Evolutionary conservation across 2,113 vertebrate species (phyloP).

Genomic region (Phainopepla nitens): DNA sequence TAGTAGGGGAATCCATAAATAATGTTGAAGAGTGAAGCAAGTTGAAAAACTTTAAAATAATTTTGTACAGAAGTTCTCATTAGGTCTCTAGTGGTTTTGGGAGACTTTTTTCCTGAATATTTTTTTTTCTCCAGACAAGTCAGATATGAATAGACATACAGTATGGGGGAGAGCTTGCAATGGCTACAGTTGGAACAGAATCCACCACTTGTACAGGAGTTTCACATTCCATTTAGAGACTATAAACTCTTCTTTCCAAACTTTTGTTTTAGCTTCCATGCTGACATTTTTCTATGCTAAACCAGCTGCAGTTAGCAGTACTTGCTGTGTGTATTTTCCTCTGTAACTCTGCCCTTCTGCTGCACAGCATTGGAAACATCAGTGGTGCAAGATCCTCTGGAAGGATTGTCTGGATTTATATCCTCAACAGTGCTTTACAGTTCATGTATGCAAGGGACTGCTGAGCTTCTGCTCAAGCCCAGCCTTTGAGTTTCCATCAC

Average conservation of each 20-base stretch:
- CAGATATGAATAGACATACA: background rate
- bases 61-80: background rate
- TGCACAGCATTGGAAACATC: background rate
- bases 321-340: background rate
- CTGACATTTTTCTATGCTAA: background rate
- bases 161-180: background rate
- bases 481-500: background rate
- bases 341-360: background rate
- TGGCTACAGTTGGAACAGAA: background rate
- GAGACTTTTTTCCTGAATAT: background rate
- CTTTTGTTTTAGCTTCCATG: background rate
- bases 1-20: background rate
- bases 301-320: background rate
- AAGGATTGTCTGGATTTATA: background rate
- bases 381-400: background rate
- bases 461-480: background rate
- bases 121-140: background rate
- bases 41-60: background rate
- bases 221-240: background rate
- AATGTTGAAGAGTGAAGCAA: background rate
- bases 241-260: background rate
- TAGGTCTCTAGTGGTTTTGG: background rate
- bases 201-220: accelerated
- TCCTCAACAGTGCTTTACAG: background rate
- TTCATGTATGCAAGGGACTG: background rate